phyloP scores from a whole-genome alignment of 2,113 vertebrate genomes.

The Chaetura pelagica region DNA sequence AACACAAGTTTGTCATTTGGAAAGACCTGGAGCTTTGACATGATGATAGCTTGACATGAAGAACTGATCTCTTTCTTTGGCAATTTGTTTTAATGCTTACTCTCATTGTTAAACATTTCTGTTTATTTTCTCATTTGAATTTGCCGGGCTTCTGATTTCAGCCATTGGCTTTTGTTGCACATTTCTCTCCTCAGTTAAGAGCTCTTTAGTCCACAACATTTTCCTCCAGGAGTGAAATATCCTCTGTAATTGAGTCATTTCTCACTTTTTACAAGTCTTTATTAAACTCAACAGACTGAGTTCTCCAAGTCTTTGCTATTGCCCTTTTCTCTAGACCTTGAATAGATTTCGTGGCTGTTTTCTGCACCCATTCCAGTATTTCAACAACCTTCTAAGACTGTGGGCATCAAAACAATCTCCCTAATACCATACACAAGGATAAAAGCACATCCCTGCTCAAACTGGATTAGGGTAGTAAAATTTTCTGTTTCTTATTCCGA shows the following conservation, averaged over 20 bases:
- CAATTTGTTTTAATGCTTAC: background rate
- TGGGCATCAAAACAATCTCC: background rate
- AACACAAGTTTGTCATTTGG: background rate
- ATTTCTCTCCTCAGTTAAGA: slow-evolving; percentile 16
- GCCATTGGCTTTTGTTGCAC: background rate
- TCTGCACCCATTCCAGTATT: background rate
- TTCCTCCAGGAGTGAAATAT: background rate
- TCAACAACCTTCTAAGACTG: background rate
- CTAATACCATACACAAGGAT: background rate
- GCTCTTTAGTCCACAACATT: background rate
- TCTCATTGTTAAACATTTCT: background rate
- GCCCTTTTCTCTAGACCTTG: background rate
- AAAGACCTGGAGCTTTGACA: background rate
- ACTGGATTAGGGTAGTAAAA: background rate
- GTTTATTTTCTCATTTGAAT: slow-evolving; percentile 11
- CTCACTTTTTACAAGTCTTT: background rate
- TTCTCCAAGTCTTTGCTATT: background rate
- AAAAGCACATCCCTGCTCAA: background rate
- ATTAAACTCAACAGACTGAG: background rate
- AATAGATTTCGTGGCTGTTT: background rate
- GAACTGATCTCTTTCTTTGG: background rate
- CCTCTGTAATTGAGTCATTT: background rate
- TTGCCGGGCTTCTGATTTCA: background rate
- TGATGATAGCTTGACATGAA: background rate
- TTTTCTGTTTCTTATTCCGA: background rate